These are phyloP conservation scores for Vidua chalybeata DNA, from an alignment of 2,113 vertebrate genomes.

Conservation along the genomic window DNA sequence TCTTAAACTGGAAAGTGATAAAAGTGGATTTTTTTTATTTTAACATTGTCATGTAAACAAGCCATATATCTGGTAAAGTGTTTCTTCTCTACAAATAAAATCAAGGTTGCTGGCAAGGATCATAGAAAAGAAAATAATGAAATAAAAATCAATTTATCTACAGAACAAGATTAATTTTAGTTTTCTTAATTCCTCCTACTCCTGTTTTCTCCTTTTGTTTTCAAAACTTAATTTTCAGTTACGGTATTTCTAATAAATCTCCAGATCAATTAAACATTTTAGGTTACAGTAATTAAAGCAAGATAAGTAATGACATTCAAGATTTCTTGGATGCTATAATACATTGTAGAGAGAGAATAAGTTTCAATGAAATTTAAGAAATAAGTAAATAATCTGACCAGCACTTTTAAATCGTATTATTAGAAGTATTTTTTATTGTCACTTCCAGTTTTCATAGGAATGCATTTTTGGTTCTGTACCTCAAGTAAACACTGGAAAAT, in stretches of 20 bases:
- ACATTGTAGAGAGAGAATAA: neutral
- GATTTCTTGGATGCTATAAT: neutral
- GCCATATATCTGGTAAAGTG: neutral
- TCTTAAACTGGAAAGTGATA: slow-evolving; percentile 3
- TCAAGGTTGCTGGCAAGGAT: neutral
- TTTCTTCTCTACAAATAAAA: slow-evolving; percentile 13
- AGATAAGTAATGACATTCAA: slow-evolving; percentile 7
- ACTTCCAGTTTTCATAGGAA: neutral
- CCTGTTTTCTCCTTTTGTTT: slow-evolving; percentile 22
- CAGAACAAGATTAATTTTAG: slow-evolving; percentile 15
- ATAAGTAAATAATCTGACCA: neutral
- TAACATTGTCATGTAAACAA: neutral
- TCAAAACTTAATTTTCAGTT: slow-evolving; percentile 40
- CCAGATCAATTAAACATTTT: slow-evolving; percentile 12
- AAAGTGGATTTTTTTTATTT: neutral
- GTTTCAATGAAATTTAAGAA: neutral
- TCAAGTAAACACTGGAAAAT: neutral
- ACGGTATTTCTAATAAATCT: slow-evolving; percentile 24
- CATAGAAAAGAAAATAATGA: slow-evolving; percentile 19
- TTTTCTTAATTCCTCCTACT: slow-evolving; percentile 43
- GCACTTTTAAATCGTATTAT: neutral
- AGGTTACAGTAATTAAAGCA: slow-evolving; percentile 35
- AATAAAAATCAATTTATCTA: slow-evolving; percentile 39
- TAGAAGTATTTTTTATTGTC: neutral
- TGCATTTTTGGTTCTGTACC: neutral